Percentiles rank a stretch among this genome's conserved stretches.
Conservation (phyloP, 2,888 invertebrate genomes). For the Dasysyrphus tricinctus region DNA sequence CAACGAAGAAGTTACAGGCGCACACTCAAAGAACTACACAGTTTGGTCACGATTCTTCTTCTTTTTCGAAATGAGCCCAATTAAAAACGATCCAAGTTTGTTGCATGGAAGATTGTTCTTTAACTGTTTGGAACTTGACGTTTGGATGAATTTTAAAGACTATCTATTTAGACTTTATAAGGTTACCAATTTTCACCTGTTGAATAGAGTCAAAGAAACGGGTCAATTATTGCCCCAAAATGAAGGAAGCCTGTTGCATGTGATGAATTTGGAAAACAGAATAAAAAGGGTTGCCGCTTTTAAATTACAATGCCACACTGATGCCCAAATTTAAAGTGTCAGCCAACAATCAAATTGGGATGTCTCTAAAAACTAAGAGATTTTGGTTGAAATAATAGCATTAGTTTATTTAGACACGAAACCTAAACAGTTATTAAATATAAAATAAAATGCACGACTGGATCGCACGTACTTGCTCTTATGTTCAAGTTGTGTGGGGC, state of each 20-base stretch:
- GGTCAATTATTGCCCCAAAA: slow-evolving; percentile 60
- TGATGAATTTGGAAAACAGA: slow-evolving; percentile 6
- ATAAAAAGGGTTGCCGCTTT: slow-evolving; percentile 33
- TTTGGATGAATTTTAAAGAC: slow-evolving; percentile 34
- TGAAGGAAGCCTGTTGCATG: slow-evolving; percentile 47
- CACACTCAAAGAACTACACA: slow-evolving; percentile 3
- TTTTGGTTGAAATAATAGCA: neutral
- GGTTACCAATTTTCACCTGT: slow-evolving; percentile 31
- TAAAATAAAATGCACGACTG: too few species aligned
- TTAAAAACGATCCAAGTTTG: slow-evolving; percentile 52
- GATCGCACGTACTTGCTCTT: too few species aligned
- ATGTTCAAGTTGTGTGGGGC: too few species aligned
- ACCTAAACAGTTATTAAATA: slow-evolving; percentile 2
- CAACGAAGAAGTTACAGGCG: neutral
- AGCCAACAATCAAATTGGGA: slow-evolving; percentile 42
- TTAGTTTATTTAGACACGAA: neutral
- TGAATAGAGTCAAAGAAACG: neutral
- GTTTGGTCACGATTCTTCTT: slow-evolving; percentile 55
- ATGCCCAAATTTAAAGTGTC: slow-evolving; percentile 26
- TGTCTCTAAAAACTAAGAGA: neutral
- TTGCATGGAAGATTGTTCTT: slow-evolving; percentile 8
- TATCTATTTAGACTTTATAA: slow-evolving; percentile 3
- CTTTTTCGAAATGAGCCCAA: slow-evolving; percentile 50
- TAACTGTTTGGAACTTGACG: slow-evolving; percentile 27
- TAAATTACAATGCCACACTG: slow-evolving; percentile 27